These are phyloP conservation scores for Drosophila austrosaltans DNA, from an alignment of 2,888 invertebrate species.

Conservation along the genomic window DNA sequence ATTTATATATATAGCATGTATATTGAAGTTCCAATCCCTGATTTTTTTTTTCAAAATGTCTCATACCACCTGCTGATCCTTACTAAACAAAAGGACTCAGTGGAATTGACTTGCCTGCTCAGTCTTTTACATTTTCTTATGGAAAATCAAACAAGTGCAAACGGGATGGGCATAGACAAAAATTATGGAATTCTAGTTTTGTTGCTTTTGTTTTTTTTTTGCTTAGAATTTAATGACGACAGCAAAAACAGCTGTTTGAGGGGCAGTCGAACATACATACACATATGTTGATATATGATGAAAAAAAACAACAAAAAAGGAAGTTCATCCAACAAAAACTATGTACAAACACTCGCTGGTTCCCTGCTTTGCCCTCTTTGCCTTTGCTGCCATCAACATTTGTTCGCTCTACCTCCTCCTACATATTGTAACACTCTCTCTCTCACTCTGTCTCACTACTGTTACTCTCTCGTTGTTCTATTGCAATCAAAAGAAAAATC, in stretches of 20 bases:
- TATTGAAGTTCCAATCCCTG: no score
- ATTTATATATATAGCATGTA: no score
- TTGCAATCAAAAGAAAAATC: constrained; percentile 29
- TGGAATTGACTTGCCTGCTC: background rate
- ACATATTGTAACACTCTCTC: constrained; percentile 13
- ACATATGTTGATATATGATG: constrained; percentile 52
- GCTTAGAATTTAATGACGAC: constrained; percentile 42
- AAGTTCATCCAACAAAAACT: constrained; percentile 16
- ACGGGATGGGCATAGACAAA: constrained; percentile 40
- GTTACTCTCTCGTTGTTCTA: constrained; percentile 35
- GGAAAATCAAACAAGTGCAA: constrained; percentile 38
- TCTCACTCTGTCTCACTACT: constrained; percentile 31
- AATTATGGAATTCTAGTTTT: constrained; percentile 11
- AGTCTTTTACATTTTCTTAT: background rate
- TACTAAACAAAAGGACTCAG: background rate
- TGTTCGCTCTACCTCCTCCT: background rate
- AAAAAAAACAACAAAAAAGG: constrained; percentile 43
- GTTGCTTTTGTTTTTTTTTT: constrained; percentile 13
- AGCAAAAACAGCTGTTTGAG: constrained; percentile 66
- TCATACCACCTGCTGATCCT: constrained; percentile 8
- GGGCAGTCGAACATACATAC: constrained; percentile 27
- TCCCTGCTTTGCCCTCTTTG: background rate
- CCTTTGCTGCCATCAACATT: background rate
- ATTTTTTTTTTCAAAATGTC: background rate
- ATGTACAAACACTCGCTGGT: background rate